Base-by-base conservation (phyloP, 2,888 invertebrate species). In the Tortrix viridana region DNA sequence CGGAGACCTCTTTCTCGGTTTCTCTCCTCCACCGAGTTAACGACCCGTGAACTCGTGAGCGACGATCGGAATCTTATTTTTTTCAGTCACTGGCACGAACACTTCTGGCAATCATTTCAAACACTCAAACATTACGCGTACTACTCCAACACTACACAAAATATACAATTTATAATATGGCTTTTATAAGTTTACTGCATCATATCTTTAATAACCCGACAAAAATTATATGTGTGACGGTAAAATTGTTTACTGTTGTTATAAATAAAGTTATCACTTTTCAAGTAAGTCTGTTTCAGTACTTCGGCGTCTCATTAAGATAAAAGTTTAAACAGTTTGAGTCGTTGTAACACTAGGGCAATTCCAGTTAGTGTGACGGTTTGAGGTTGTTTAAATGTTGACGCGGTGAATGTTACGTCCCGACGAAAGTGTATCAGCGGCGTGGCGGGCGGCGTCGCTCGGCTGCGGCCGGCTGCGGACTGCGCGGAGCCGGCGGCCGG, bases 381-480 rank as follows among this genome's bases (percentile, higher is more conserved):
- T 85, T 83, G 83, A 84, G 87, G 84, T 87, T 86, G 79, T 83
- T 79, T 74, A 78, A 77, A 74, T 84, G 84, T 88, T 87, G 80
- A 83, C 87, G 86, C 85, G 83, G 81, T 74, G 72, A 83, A 84
- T 82, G 88, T 86, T 84, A 87, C 80, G 85, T 76, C 74, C 80
- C 81, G 75, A 73, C 71, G 73, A 69, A 69, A 67, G 70, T 58
- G 73, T 67, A 69, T 67, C 65, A 66, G 71, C 66, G 71, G 60
- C 66, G 65, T 60, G 70, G 71, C 71, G 73, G 74, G 71, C 76
- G 85, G 85, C 82, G 87, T 80, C 80, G 85, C 82, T 84, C 82
- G 86, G 83, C 83, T 80, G 83, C 81, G 85, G 87, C 86, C 89
- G 83, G 84, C 85, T 85, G 88, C 88, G 85, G 85, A 90, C 89